These are phyloP conservation scores for Prolemur simus DNA, from an alignment of 2,113 vertebrate genomes.

Conservation along the genomic window DNA sequence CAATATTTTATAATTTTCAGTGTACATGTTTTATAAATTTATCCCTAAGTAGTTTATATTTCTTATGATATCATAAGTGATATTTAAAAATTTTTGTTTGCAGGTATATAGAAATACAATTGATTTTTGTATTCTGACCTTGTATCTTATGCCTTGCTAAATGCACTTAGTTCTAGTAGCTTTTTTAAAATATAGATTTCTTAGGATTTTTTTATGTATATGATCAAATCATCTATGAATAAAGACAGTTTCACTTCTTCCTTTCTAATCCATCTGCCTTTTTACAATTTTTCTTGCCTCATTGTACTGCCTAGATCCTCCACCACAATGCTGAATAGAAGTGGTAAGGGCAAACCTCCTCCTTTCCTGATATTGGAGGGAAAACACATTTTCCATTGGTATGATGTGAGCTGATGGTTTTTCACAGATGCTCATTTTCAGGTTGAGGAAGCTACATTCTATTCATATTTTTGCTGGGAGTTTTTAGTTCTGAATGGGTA, in stretches of 20 bases:
- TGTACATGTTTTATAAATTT: not conserved
- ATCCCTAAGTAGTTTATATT: not conserved
- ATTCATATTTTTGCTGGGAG: not conserved
- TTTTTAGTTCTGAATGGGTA: not conserved
- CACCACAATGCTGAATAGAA: not conserved
- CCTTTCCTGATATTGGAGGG: not conserved
- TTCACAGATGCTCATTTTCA: not conserved
- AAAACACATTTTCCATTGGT: not conserved
- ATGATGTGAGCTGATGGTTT: not conserved
- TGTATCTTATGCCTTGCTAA: not conserved
- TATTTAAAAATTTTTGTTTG: not conserved
- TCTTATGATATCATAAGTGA: not conserved
- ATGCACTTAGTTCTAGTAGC: not conserved
- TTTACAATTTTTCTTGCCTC: constrained; percentile 1
- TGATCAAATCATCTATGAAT: not conserved
- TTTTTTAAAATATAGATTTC: not conserved
- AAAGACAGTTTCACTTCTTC: not conserved
- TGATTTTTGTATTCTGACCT: not conserved
- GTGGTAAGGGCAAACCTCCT: not conserved
- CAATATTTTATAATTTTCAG: not conserved
- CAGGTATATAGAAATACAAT: not conserved
- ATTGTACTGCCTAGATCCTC: not conserved
- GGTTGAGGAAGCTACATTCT: not conserved
- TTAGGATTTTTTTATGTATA: not conserved
- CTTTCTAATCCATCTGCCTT: not conserved